Base-by-base conservation (phyloP, 1,140 invertebrate genomes). In the Heliconius nattereri region DNA sequence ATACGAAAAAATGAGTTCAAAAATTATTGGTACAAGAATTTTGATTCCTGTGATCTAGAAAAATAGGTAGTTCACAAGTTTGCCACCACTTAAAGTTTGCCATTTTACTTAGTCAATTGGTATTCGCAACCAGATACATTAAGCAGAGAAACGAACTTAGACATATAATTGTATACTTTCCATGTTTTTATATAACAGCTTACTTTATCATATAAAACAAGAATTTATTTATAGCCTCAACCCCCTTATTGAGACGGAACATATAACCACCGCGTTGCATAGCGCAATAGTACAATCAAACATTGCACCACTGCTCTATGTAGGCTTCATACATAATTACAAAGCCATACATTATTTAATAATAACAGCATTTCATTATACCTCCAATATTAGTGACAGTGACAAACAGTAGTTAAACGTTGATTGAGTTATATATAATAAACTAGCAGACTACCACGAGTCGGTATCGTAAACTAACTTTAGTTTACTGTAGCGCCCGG, bases 391-490 rank as follows among this genome's bases (percentile, higher is more conserved):
- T 20, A 35, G 35, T 72, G 71, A 72, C 71, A 72, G 71, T 72
- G 71, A 72, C 71, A 72, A 72, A 72, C 71, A 72, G 71, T 72
- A 72, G 71, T 72, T 72, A 37, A 72, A 72, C 73, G 73, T 29
- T 57, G 54, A 75, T 57, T 75, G 54, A 75, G 54, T 75, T 75
- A 29, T 75, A 75, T 57, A n/a, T 75, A 54, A 35, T 75, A 54
- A 54, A n/a, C 32, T 32, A 45, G 54, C 32, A 54, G 45, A 72
- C 23, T 72, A 72, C 71, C 20, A 40, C n/a, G 71, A 40, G 35
- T 37, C 35, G 71, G 11, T 72, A 72, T 72, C 16, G 71, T 72
- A 72, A 72, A 72, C 60, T 66, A 66, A 29, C 60, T 11, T 29
- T 29, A 66, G 23, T 66, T 66, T 66, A 66, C 60, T 66, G 6